Conservation (phyloP, 2,797 vertebrate species). For the Jordanella pulchra region DNA sequence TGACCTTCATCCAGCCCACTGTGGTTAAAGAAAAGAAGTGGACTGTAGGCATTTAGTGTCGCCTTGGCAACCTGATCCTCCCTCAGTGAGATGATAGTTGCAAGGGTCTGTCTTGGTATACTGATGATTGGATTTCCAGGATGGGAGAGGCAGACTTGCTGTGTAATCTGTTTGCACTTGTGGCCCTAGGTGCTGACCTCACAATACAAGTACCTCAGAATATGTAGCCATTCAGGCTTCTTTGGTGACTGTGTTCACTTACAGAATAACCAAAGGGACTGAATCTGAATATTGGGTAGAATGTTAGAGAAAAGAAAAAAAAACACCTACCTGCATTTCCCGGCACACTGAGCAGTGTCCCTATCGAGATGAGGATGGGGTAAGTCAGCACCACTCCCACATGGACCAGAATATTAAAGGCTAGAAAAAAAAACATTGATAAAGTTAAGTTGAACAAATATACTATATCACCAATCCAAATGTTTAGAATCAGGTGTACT, state of each 20-base stretch:
- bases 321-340: conserved; percentile 90
- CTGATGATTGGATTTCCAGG: conserved; percentile 69
- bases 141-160: conserved; percentile 65
- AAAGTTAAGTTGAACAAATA: not conserved
- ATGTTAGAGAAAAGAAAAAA: not conserved
- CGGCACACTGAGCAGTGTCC: conserved; percentile 96
- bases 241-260: conserved; percentile 26
- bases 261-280: not conserved
- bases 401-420: conserved; percentile 96
- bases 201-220: conserved; percentile 31
- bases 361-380: conserved; percentile 97
- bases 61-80: conserved; percentile 77
- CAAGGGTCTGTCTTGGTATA: conserved; percentile 61
- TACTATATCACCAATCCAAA: no score
- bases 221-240: conserved; percentile 33
- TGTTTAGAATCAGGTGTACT: no score
- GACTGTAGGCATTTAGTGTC: conserved; percentile 77
- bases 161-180: conserved; percentile 69
- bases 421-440: conserved; percentile 71
- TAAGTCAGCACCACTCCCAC: conserved; percentile 96
- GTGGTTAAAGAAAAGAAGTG: conserved; percentile 68
- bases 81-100: conserved; percentile 66
- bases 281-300: conserved; percentile 3
- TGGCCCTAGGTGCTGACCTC: conserved; percentile 64
- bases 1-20: conserved; percentile 72